Base-by-base conservation (phyloP, 2,113 vertebrate genomes). In the Austrofundulus limnaeus region DNA sequence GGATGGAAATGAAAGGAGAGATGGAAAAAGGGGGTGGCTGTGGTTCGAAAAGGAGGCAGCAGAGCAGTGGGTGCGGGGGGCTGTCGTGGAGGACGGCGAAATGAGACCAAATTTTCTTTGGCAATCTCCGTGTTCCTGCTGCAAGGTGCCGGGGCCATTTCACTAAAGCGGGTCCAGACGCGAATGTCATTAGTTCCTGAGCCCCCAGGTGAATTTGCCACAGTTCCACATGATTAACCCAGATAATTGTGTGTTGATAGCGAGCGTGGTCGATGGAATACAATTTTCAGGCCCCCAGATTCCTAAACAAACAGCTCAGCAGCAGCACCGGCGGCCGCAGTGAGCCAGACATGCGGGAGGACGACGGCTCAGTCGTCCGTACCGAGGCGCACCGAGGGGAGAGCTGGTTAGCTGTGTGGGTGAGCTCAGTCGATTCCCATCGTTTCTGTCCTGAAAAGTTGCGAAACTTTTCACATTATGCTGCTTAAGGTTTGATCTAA, bases 211-310 rank as follows among this genome's bases (percentile, higher is more conserved):
- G 97, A 98, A 96, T 98, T 98, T 95, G 94, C 96, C 95, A 96
- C 96, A 95, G 97, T 98, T 99, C 97, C 97, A 98, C 96, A 98
- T 99, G 97, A 98, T 98, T 98, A 98, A 98, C 94, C 95, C 95
- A 99, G 96, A 98, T 99, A 99, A 99, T 99, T 99, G 97, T 98
- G 97, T 99, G 97, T 99, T 98, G 97, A 98, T 98, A 98, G 96
- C 92, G 92, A 98, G 96, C 95, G 94, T 96, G 96, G 96, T 96
- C 96, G 95, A 96, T 95, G 96, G 96, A 99, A 98, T 98, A 98
- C 95, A 97, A 98, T 98, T 98, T 92, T 97, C 95, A 90, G 92
- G 94, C 88, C 89, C 88, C 89, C 94, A 93, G 95, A 94, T 96
- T 98, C 96, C 96, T 97, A 98, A 98, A 97, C 96, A 99, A 99